Conservation (phyloP, 2,113 vertebrate species). For the Chionodraco myersi region DNA sequence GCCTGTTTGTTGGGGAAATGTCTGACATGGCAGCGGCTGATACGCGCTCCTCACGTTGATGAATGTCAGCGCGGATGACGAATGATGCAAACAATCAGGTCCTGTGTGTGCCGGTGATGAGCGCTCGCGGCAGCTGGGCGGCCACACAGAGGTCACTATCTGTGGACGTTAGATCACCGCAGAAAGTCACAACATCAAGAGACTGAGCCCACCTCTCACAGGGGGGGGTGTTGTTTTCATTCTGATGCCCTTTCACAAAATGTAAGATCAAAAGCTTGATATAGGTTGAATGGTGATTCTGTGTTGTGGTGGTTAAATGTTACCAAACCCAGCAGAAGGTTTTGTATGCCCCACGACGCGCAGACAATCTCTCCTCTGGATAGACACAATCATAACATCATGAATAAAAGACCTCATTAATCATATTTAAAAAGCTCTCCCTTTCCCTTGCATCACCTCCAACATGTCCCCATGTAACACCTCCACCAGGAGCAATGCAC, state of each 20-base stretch:
- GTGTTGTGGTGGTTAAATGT: conserved; percentile 49
- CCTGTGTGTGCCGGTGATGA: conserved; percentile 24
- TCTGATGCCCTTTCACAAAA: conserved; percentile 2
- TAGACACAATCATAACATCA: conserved; percentile 5
- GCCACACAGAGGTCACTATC: conserved; percentile 31
- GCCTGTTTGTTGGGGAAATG: conserved; percentile 6
- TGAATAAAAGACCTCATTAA: background rate
- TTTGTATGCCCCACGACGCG: conserved; percentile 9
- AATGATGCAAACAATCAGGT: conserved; percentile 48
- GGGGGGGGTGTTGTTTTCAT: background rate
- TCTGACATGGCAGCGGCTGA: conserved; percentile 36
- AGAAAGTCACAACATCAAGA: conserved; percentile 23
- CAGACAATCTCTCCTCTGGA: conserved; percentile 17
- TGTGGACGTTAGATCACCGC: conserved; percentile 22
- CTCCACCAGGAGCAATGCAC: conserved; percentile 20
- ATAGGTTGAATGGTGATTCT: conserved; percentile 41
- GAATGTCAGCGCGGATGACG: conserved; percentile 16
- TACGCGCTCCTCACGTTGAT: conserved; percentile 34
- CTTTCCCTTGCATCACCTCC: conserved; percentile 45
- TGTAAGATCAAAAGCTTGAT: background rate
- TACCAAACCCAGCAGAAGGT: conserved; percentile 13
- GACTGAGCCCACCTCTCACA: conserved; percentile 3
- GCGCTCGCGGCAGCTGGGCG: background rate
- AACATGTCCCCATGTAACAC: background rate
- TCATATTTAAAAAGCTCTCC: conserved; percentile 1